phyloP scores from a whole-genome alignment of 2,797 vertebrate species.

The Acanthornis magna region DNA sequence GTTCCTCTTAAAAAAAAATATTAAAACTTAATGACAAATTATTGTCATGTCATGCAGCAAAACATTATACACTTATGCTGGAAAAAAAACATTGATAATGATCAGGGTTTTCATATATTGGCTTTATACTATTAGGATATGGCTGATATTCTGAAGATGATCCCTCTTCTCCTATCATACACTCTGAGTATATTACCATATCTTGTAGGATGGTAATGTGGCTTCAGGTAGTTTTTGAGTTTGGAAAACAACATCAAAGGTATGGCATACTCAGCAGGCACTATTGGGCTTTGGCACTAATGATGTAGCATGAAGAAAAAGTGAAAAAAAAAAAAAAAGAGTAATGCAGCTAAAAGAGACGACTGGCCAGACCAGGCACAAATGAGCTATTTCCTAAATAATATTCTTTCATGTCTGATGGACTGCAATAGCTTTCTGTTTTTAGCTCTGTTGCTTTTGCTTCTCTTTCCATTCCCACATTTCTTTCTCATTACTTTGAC shows the following conservation, averaged over 20 bases:
- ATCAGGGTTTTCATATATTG: background rate
- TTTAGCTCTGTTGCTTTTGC: slow-evolving; percentile 36
- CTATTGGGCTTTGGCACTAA: background rate
- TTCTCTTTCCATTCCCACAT: slow-evolving; percentile 23
- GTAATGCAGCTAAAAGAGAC: background rate
- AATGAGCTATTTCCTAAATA: slow-evolving; percentile 47
- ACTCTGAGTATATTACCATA: background rate
- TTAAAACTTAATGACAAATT: background rate
- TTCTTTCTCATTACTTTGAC: slow-evolving; percentile 40
- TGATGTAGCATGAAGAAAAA: background rate
- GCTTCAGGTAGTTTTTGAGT: background rate
- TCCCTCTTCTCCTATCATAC: background rate
- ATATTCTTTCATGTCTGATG: slow-evolving; percentile 18
- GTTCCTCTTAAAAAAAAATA: background rate
- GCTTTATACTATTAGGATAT: background rate
- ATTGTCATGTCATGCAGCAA: background rate
- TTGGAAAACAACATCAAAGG: background rate
- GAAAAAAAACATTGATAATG: background rate
- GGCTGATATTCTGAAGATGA: background rate
- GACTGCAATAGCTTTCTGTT: background rate
- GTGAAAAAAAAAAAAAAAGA: background rate
- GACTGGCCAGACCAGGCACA: background rate
- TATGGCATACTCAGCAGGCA: background rate
- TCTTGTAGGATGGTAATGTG: background rate
- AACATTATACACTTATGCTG: background rate